Percentiles rank a stretch among this genome's conserved stretches.
Evolutionary conservation across 2,888 invertebrate genomes (phyloP).

Genomic region (Agrotis exclamationis): DNA sequence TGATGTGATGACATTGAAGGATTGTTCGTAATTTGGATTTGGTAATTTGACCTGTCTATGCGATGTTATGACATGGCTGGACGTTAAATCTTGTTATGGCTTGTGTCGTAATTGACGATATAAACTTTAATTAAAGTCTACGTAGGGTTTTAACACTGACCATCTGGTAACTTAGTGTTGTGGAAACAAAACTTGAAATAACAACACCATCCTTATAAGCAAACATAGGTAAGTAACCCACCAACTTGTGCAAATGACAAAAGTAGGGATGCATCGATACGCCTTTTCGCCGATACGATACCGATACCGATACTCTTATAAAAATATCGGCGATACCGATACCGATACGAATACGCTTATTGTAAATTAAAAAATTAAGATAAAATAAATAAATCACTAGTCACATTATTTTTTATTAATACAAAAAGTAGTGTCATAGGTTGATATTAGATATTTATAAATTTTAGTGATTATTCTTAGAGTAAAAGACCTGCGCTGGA

Average conservation of each 20-base stretch:
- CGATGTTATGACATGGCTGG: conserved; percentile 39
- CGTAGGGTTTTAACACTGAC: not conserved
- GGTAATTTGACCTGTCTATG: conserved; percentile 49
- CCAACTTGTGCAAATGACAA: not conserved
- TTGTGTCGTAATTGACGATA: conserved; percentile 33
- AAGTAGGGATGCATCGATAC: too few species aligned
- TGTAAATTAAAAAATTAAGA: too few species aligned
- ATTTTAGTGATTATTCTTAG: too few species aligned
- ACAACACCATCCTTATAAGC: not conserved
- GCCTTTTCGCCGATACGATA: too few species aligned
- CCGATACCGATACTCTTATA: too few species aligned
- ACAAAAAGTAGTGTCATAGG: too few species aligned
- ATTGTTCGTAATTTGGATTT: conserved; percentile 52
- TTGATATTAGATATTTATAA: too few species aligned
- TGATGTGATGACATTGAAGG: conserved; percentile 57
- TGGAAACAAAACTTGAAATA: not conserved
- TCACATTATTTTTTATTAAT: too few species aligned
- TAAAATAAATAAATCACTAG: too few species aligned
- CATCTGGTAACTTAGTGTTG: not conserved
- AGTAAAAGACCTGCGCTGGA: too few species aligned
- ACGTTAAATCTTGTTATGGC: conserved; percentile 45
- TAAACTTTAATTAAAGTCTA: conserved; percentile 42
- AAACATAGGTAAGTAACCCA: not conserved
- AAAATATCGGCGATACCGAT: too few species aligned
- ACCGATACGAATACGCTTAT: too few species aligned